Conservation (phyloP, 2,113 vertebrate species). For the Protomyctophum bolini region DNA sequence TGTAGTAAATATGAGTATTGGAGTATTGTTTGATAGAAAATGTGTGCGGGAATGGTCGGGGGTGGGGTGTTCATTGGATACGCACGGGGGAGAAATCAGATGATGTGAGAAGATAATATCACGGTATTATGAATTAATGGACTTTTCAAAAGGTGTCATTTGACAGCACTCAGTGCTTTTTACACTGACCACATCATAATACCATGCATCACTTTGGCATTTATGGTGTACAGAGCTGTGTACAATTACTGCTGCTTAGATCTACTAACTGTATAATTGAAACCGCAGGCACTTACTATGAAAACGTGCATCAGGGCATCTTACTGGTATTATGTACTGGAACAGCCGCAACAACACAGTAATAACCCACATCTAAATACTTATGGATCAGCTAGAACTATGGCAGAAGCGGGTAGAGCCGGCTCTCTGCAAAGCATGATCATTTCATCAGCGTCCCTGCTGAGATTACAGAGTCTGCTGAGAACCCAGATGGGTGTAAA, state of each 20-base stretch:
- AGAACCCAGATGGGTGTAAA: constrained; percentile 32
- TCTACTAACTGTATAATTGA: too few relatives aligned
- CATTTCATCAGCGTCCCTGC: background rate
- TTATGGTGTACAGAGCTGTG: too few relatives aligned
- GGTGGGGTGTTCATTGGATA: background rate
- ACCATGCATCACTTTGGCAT: too few relatives aligned
- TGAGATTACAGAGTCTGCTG: background rate
- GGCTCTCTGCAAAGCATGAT: background rate
- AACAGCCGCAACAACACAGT: too few relatives aligned
- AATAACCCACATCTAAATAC: too few relatives aligned
- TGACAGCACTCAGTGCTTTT: background rate
- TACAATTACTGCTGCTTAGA: too few relatives aligned
- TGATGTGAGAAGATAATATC: background rate
- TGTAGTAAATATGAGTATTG: background rate
- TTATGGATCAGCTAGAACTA: background rate
- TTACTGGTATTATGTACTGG: too few relatives aligned
- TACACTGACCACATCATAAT: too few relatives aligned
- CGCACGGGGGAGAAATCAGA: background rate
- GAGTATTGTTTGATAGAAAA: background rate
- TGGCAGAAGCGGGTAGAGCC: background rate
- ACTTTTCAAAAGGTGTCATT: background rate
- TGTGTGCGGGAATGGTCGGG: too few relatives aligned
- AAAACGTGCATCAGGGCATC: too few relatives aligned
- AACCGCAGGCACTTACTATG: too few relatives aligned
- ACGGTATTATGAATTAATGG: background rate